Conservation (phyloP, 2,797 vertebrate genomes). For the Syngnathus acus region DNA sequence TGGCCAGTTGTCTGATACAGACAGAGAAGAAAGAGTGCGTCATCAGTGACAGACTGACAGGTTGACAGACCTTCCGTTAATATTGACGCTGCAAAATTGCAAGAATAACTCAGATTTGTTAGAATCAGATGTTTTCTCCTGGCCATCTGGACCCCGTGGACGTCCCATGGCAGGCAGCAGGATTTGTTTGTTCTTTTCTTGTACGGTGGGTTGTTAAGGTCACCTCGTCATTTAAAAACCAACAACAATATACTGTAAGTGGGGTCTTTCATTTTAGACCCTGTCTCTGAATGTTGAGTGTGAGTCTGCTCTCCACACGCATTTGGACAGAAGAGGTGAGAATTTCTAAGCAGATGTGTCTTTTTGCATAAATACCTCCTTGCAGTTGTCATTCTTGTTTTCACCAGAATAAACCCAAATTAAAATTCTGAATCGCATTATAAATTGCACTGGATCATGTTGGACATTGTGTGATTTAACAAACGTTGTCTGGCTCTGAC, state of each 20-base stretch:
- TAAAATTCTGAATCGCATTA: neutral
- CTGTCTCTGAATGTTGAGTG: neutral
- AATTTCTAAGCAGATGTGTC: neutral
- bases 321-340: neutral
- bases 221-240: no score
- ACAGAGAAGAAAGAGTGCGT: no score
- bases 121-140: no score
- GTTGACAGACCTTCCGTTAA: no score
- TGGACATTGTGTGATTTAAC: neutral
- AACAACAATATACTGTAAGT: neutral
- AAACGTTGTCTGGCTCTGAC: constrained; percentile 2
- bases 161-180: no score
- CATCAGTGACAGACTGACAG: no score
- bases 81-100: no score
- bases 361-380: neutral
- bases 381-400: neutral
- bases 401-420: neutral
- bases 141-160: no score
- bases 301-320: neutral
- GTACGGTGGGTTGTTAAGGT: no score
- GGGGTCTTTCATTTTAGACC: neutral
- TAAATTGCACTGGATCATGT: neutral
- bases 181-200: no score
- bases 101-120: no score
- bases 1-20: no score